Base-by-base conservation (phyloP, 2,797 vertebrate genomes). In the Acipenser transmontanus region DNA sequence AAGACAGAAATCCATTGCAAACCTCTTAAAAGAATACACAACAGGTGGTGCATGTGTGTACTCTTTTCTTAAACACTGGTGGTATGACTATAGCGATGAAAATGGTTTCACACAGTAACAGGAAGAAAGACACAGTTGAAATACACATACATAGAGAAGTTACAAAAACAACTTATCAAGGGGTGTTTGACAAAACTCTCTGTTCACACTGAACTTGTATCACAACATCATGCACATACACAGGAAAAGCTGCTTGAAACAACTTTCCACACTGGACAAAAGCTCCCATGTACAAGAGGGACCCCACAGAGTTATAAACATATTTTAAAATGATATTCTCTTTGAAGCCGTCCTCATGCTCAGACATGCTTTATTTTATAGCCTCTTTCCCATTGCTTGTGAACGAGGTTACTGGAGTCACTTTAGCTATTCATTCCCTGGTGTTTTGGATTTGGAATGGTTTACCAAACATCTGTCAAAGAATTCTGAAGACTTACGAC, bases 291-390 rank as follows among this genome's bases (percentile, higher is more conserved):
- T 98, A 98, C 93, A 94, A 88, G 73, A 81, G 80, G 87, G 84
- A 86, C 86, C 85, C 91, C 82, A 89, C 81, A 95, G 90, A 93
- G 88, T 82, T 88, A 90, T 89, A 87, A 84, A 91, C 91, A 94
- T 96, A 97, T 97, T 96, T 97, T 91, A 93, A 87, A 91, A 91
- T 91, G 94, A 98, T 98, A 94, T 95, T 95, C 95, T 91, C 89
- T 78, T 72, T 70, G 77, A 84, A 76, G 75, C 9, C 72, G 61
- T 62, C 59, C 17, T 78, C 84, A 82, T 85, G 86, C 79, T 68
- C 73, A 73, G 68, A 82, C 85, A 83, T 87, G 83, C 81, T 78
- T 69, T 71, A 68, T 73, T 78, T 77, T 78, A 78, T 7, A 6
- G 8, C 14, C 12, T n/a, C 54, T n/a, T n/a, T 57, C 54, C 54